These are phyloP conservation scores for Glaucidium brasilianum DNA, from an alignment of 2,113 vertebrate genomes.

Conservation along the genomic window DNA sequence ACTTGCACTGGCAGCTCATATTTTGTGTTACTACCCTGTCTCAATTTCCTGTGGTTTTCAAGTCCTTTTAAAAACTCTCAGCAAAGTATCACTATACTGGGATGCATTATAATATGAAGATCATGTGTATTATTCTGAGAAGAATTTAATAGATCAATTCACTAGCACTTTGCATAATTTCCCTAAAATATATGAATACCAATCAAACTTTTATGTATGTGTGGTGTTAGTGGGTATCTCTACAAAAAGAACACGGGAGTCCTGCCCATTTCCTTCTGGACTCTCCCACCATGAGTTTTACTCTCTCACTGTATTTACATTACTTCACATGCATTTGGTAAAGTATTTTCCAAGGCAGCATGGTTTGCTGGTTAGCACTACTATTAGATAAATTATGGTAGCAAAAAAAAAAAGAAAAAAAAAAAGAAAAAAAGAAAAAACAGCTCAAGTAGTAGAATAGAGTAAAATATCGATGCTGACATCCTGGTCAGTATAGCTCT, in stretches of 20 bases:
- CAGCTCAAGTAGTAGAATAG: neutral
- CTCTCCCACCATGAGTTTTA: neutral
- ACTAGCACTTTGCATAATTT: neutral
- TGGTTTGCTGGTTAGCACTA: neutral
- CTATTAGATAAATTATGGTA: neutral
- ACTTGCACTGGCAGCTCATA: neutral
- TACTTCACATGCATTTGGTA: neutral
- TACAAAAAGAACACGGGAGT: neutral
- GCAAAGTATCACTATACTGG: neutral
- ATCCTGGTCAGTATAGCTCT: neutral
- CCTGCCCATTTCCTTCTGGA: neutral
- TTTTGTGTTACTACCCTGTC: constrained; percentile 3
- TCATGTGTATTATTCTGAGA: neutral
- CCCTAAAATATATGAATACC: neutral
- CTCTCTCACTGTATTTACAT: neutral
- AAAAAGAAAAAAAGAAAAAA: no score
- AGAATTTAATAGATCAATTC: neutral
- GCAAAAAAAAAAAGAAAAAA: neutral
- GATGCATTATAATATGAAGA: neutral
- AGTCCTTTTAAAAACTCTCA: constrained; percentile 18
- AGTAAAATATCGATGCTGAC: neutral
- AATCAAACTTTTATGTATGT: neutral
- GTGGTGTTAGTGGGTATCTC: neutral
- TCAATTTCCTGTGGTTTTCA: neutral
- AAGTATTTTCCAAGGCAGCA: neutral